phyloP scores from a whole-genome alignment of 2,888 invertebrate species.

The Mythimna pallens region DNA sequence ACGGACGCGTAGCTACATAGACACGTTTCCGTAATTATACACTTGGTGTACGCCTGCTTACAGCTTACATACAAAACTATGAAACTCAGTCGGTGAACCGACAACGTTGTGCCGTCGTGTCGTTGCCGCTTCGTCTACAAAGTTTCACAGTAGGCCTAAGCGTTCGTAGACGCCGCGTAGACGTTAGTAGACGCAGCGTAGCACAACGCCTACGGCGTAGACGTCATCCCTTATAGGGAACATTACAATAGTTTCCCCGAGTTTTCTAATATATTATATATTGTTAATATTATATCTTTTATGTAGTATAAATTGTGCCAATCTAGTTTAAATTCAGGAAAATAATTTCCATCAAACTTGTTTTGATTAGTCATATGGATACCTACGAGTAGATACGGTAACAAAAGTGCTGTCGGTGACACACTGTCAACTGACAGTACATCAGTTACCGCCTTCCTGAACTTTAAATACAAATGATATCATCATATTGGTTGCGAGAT shows the following conservation, averaged over 20 bases:
- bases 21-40: too few species aligned
- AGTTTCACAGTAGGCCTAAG: background rate
- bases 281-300: too few species aligned
- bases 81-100: too few species aligned
- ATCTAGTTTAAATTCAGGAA: constrained; percentile 9
- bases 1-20: too few species aligned
- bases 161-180: background rate
- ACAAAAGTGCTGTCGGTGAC: constrained; percentile 10
- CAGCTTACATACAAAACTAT: too few species aligned
- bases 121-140: too few species aligned
- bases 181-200: background rate
- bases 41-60: too few species aligned
- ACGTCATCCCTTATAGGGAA: background rate
- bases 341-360: constrained; percentile 11
- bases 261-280: background rate
- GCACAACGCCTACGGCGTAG: background rate
- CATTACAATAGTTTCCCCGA: background rate
- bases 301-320: background rate
- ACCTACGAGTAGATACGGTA: background rate
- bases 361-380: constrained; percentile 31
- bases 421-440: constrained; percentile 7
- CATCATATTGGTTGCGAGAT: constrained; percentile 7
- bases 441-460: constrained; percentile 22
- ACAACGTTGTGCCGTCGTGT: too few species aligned
- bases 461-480: constrained; percentile 34